Evolutionary conservation across 2,113 vertebrate species (phyloP).

Genomic region (Mixornis gularis): DNA sequence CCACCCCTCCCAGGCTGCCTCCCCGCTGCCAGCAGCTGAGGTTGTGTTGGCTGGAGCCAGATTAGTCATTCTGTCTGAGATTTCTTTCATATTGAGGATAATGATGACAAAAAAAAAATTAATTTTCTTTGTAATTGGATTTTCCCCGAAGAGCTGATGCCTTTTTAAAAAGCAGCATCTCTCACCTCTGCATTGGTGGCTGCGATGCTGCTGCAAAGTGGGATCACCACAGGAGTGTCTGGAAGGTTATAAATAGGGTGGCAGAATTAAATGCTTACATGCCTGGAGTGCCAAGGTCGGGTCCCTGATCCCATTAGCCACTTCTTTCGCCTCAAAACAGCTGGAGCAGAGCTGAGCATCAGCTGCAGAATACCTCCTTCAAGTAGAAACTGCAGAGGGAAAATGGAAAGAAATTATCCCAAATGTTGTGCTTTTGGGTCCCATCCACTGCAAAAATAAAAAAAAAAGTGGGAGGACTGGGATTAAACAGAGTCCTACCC

Average conservation of each 20-base stretch:
- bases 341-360: constrained; percentile 26
- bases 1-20: neutral
- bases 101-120: constrained; percentile 24
- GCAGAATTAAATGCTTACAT: constrained; percentile 34
- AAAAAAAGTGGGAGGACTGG: neutral
- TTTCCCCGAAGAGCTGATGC: neutral
- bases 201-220: neutral
- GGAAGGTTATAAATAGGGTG: constrained; percentile 23
- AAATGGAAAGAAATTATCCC: neutral
- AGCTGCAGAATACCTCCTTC: neutral
- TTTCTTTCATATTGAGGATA: constrained; percentile 11
- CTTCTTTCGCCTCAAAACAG: neutral
- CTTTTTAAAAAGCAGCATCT: neutral
- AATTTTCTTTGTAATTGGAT: constrained; percentile 28
- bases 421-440: neutral
- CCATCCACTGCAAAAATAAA: neutral
- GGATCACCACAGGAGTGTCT: neutral
- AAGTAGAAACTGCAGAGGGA: neutral
- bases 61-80: constrained; percentile 1
- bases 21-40: neutral
- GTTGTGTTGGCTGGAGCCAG: neutral
- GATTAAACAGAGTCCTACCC: neutral
- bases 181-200: neutral
- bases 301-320: constrained; percentile 24
- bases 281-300: constrained; percentile 11